A percentile compares a stretch with the other conserved stretches of the same genome.
Conservation (phyloP, 2,113 vertebrate genomes). For the Macrotis lagotis region DNA sequence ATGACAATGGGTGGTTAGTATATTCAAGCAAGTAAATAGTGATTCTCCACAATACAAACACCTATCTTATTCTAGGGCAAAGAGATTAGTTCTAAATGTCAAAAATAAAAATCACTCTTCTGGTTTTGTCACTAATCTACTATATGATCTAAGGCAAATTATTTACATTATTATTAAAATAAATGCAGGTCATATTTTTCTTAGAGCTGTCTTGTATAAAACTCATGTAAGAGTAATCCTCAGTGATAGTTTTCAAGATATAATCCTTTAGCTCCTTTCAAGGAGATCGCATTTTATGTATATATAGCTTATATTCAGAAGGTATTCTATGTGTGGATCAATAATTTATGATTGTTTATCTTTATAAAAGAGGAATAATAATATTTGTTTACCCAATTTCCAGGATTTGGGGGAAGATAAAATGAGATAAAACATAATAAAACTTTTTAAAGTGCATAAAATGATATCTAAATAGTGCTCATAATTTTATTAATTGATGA, state of each 20-base stretch:
- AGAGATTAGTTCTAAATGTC: background rate
- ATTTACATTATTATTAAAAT: background rate
- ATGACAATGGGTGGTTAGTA: constrained; percentile 5
- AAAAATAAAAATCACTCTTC: constrained; percentile 1
- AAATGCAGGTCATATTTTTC: background rate
- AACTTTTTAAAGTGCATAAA: background rate
- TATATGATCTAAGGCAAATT: background rate
- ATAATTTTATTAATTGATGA: background rate
- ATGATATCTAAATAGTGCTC: background rate
- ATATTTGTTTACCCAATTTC: background rate
- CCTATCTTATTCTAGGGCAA: background rate
- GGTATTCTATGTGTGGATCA: background rate
- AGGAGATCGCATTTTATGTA: background rate
- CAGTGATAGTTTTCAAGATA: background rate
- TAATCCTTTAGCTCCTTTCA: background rate
- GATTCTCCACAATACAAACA: constrained; percentile 20
- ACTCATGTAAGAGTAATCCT: background rate
- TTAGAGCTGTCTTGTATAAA: background rate
- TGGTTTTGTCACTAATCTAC: background rate
- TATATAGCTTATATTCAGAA: background rate
- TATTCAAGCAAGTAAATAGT: constrained; percentile 37
- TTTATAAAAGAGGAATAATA: background rate
- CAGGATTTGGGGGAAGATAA: background rate
- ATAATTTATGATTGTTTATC: background rate
- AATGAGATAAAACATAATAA: background rate